A percentile compares a stretch with the other conserved stretches of the same genome.
Conservation (phyloP, 1,140 invertebrate species). For the Neuroterus valhalla region DNA sequence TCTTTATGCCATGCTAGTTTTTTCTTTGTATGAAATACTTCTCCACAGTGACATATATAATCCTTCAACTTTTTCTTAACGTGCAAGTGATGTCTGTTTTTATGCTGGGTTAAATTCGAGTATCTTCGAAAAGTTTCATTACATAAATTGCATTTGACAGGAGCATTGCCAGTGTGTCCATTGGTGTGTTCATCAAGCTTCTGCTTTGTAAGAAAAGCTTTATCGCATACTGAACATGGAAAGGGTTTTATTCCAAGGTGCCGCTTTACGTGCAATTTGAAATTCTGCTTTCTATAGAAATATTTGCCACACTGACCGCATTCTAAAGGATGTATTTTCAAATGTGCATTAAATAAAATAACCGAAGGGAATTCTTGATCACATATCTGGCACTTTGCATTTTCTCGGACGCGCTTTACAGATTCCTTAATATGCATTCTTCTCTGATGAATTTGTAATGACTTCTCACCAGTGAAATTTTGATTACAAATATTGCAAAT, state of each 20-base stretch:
- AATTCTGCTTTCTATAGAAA: constrained; percentile 83
- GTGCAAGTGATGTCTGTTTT: constrained; percentile 81
- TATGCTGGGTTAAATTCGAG: constrained; percentile 90
- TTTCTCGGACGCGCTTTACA: constrained; percentile 67
- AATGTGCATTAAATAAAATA: constrained; percentile 80
- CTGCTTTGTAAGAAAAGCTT: constrained; percentile 87
- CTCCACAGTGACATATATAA: constrained; percentile 87
- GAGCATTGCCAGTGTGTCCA: constrained; percentile 87
- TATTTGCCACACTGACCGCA: constrained; percentile 87
- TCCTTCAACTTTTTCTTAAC: constrained; percentile 83
- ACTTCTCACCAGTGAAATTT: constrained; percentile 69
- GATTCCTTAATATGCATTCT: constrained; percentile 71
- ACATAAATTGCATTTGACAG: constrained; percentile 87
- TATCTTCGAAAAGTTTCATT: constrained; percentile 88
- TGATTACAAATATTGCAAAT: constrained; percentile 68
- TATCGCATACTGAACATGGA: constrained; percentile 86
- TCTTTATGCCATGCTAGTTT: constrained; percentile 90
- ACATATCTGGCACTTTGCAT: constrained; percentile 77
- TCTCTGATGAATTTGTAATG: constrained; percentile 75
- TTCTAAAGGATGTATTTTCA: constrained; percentile 86
- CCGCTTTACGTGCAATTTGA: constrained; percentile 84
- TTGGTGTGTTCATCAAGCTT: constrained; percentile 87
- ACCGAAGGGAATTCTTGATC: constrained; percentile 79
- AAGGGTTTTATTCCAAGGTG: constrained; percentile 86
- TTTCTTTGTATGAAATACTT: constrained; percentile 87